Conservation (phyloP, 2,888 invertebrate species). For the Physocephala rufipes region DNA sequence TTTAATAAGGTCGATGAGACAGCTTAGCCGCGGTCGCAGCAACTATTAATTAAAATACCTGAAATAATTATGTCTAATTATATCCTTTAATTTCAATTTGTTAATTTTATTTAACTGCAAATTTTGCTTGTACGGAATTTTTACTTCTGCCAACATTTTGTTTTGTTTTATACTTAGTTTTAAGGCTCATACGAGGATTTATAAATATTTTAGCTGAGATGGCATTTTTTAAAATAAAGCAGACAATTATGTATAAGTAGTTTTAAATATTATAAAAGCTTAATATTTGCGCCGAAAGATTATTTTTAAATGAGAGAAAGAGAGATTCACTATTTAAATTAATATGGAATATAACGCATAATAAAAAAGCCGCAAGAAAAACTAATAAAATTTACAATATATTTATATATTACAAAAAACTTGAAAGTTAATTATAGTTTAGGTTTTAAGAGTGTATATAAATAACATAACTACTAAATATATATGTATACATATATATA, state of each 20-base stretch:
- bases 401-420: slow-evolving; percentile 32
- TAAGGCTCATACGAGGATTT: slow-evolving; percentile 31
- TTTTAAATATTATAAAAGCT: not conserved
- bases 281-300: not conserved
- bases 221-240: slow-evolving; percentile 26
- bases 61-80: not conserved
- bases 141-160: slow-evolving; percentile 10
- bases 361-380: not conserved
- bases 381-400: slow-evolving; percentile 32
- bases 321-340: slow-evolving; percentile 38
- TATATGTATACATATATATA: not conserved
- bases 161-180: slow-evolving; percentile 12
- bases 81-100: not conserved
- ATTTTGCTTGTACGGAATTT: not conserved
- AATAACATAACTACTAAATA: slow-evolving; percentile 26
- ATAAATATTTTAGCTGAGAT: slow-evolving; percentile 30
- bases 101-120: slow-evolving; percentile 5
- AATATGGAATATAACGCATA: not conserved
- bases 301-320: not conserved
- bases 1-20: too few relatives aligned
- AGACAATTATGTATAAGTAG: not conserved
- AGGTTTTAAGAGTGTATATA: slow-evolving; percentile 37
- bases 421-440: slow-evolving; percentile 37
- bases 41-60: slow-evolving; percentile 15
- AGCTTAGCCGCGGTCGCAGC: too few relatives aligned